A percentile compares a stretch with the other conserved stretches of the same genome.
phyloP scores from a whole-genome alignment of 2,113 vertebrate species.

The Piprites chloris region DNA sequence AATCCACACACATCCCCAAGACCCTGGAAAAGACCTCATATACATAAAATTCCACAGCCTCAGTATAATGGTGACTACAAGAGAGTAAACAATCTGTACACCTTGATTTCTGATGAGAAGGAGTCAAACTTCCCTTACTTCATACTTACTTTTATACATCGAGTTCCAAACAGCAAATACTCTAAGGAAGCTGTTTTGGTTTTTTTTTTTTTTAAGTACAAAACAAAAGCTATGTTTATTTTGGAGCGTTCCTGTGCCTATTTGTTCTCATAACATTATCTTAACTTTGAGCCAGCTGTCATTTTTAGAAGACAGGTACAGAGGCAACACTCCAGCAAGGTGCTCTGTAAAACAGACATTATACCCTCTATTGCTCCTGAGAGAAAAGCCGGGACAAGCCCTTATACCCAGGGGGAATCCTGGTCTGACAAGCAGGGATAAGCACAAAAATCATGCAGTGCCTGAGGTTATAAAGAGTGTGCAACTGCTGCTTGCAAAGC shows the following conservation, averaged over 20 bases:
- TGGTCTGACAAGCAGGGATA: conserved; percentile 11
- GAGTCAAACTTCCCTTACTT: neutral
- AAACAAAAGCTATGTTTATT: neutral
- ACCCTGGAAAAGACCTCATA: neutral
- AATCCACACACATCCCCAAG: neutral
- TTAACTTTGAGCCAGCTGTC: neutral
- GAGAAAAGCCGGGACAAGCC: neutral
- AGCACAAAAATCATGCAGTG: conserved; percentile 3
- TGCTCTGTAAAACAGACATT: neutral
- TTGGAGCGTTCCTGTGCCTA: neutral
- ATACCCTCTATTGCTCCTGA: neutral
- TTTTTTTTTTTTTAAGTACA: neutral
- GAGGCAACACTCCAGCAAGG: neutral
- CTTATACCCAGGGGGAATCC: neutral
- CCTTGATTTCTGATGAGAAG: neutral
- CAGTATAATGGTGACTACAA: neutral
- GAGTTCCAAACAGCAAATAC: neutral
- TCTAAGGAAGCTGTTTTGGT: neutral
- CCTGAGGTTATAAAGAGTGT: neutral
- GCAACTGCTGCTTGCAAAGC: neutral
- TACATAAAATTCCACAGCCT: neutral
- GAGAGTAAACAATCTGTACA: neutral
- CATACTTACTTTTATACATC: neutral
- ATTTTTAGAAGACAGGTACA: neutral
- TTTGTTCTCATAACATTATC: neutral